Evolutionary conservation across 2,797 vertebrate species (phyloP), one percentile per base, ranked within the genome.

Genomic region (Tapirus indicus): DNA sequence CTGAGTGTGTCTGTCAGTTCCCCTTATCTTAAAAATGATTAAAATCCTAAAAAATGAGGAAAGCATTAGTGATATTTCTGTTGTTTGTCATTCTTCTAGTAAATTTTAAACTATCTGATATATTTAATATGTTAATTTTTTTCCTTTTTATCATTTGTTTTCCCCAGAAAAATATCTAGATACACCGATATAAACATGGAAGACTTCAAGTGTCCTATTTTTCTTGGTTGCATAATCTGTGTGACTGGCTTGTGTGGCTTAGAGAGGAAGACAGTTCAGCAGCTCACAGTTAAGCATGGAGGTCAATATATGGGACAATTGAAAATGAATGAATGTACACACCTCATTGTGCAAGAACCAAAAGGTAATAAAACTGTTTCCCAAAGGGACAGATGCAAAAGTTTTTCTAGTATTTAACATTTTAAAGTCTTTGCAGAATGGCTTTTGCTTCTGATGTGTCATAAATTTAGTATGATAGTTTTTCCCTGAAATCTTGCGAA

Each of bases 291-390:
- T 58, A 98, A 99, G 94, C 99, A 99, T 0, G 99, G 99, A 12
- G 99, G 99, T 54, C 99, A 97, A 1, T 99, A 99, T 93, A 99
- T 99, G 0, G 99, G 99, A n/a, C 99, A 99, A 95, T 99, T 99
- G 88, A 99, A 99, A 98, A 99, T 99, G 99, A 99, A 99, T 3
- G 99, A 99, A 72, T 99, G 99, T 56, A 99, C 99, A 44, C 99
- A 99, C 89, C 99, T 99, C 95, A 99, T 99, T 27, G 99, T 99
- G 91, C 99, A 99, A n/a, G 99, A 99, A 97, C 99, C 99, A 49
- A 99, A 99, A 99, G 99, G 99, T 99, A 98, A 97, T 99, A 98
- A 97, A 72, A 52, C 25, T 75, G 1, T 79, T 82, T 77, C 35
- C 7, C 32, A 84, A 69, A 9, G 52, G 80, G 79, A 89, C 18